A percentile compares a stretch with the other conserved stretches of the same genome.
phyloP scores from a whole-genome alignment of 2,797 vertebrate species.

The Pangasius sanitwongsei region DNA sequence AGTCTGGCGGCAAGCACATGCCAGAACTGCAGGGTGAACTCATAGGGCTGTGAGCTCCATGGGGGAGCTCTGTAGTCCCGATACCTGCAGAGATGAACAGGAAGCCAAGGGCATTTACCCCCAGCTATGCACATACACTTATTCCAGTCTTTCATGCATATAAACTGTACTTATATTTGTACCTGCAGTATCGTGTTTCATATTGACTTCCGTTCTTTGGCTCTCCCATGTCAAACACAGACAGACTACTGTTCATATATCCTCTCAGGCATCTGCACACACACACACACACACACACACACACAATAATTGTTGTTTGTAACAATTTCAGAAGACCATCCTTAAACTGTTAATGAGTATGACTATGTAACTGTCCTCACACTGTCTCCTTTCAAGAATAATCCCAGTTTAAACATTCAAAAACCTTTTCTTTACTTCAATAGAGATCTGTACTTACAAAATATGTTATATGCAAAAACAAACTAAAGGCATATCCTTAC shows the following conservation, averaged over 20 bases:
- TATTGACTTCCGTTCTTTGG: slow-evolving; percentile 74
- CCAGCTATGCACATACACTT: background rate
- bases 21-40: slow-evolving; percentile 98
- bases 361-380: background rate
- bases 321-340: background rate
- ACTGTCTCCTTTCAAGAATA: background rate
- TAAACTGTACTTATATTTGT: slow-evolving; percentile 6
- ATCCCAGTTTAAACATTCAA: background rate
- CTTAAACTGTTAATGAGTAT: background rate
- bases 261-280: slow-evolving; percentile 87
- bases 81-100: slow-evolving; percentile 76
- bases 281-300: slow-evolving; percentile 39
- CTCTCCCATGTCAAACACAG: slow-evolving; percentile 89
- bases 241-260: slow-evolving; percentile 96
- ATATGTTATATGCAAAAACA: background rate
- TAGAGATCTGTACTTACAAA: background rate
- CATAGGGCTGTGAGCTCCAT: slow-evolving; percentile 88
- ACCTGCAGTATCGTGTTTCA: slow-evolving; percentile 86
- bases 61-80: slow-evolving; percentile 95
- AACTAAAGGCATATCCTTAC: slow-evolving; percentile 65
- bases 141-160: background rate
- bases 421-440: background rate
- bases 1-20: slow-evolving; percentile 94
- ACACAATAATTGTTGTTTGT: background rate
- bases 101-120: slow-evolving; percentile 13